A percentile compares a stretch with the other conserved stretches of the same genome.
These are phyloP conservation scores for Leptinotarsa defecta DNA, from an alignment of 1,140 invertebrate genomes.

Conservation along the genomic window DNA sequence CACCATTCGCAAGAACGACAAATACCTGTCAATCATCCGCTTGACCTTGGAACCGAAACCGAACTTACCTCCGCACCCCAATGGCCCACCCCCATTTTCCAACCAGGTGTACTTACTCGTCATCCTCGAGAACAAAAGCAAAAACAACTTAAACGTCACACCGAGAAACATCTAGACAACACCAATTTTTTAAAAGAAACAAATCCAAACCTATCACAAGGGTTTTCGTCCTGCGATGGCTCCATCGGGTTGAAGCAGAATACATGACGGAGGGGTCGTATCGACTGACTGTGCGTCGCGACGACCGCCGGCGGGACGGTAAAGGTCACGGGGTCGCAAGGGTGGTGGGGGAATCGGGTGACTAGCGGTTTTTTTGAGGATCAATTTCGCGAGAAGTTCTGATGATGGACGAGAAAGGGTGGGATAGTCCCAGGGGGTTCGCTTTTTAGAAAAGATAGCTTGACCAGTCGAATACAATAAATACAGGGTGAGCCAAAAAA, in stretches of 20 bases:
- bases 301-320: neutral
- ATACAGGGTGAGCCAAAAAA: too few species aligned
- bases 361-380: neutral
- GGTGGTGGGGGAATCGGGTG: neutral
- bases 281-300: constrained; percentile 5
- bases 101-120: neutral
- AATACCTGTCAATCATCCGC: too few species aligned
- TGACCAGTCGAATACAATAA: too few species aligned
- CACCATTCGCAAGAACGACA: too few species aligned
- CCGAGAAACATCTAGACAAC: neutral
- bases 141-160: neutral
- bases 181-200: neutral
- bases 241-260: neutral
- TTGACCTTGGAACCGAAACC: too few species aligned
- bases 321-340: neutral
- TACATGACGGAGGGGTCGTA: constrained; percentile 7
- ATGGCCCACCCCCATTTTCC: neutral
- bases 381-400: neutral
- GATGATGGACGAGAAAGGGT: too few species aligned
- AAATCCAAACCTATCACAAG: constrained; percentile 10
- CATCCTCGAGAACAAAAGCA: neutral
- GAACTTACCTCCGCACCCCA: neutral
- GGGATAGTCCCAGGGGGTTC: too few species aligned
- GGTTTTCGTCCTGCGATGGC: constrained; percentile 3
- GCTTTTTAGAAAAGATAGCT: too few species aligned